Conservation (phyloP, 1,140 invertebrate genomes). For the Agrilus planipennis region DNA sequence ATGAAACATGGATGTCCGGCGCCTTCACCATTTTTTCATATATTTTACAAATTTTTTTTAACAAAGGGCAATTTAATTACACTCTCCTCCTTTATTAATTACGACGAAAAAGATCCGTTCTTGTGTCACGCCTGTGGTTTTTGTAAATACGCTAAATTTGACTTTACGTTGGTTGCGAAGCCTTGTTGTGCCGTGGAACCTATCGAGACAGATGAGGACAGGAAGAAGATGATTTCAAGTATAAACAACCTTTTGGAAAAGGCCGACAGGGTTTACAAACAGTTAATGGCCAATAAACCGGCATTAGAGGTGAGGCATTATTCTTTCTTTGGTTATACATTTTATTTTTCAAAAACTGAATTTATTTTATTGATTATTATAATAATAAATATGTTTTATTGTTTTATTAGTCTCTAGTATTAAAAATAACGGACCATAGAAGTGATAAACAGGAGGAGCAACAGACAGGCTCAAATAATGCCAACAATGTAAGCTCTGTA, state of each 20-base stretch:
- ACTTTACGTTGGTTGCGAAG: constrained; percentile 80
- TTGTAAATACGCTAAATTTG: constrained; percentile 99
- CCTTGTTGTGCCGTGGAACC: constrained; percentile 93
- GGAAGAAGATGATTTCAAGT: constrained; percentile 84
- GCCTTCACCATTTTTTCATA: too few species aligned
- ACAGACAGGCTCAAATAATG: constrained; percentile 10
- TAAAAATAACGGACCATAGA: constrained; percentile 66
- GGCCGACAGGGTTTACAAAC: constrained; percentile 87
- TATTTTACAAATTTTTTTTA: too few species aligned
- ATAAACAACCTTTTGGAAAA: constrained; percentile 88
- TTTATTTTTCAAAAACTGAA: too few species aligned
- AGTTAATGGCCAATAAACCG: constrained; percentile 80
- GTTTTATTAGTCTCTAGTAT: constrained; percentile 45
- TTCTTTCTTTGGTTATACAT: too few species aligned
- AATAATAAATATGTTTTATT: constrained; percentile 6
- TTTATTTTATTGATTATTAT: too few species aligned
- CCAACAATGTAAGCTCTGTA: constrained; percentile 20
- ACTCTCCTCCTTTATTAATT: too few species aligned
- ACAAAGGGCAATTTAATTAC: too few species aligned
- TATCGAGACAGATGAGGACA: constrained; percentile 93
- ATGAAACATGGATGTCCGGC: too few species aligned
- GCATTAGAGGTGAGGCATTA: constrained; percentile 68
- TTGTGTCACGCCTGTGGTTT: constrained; percentile 97
- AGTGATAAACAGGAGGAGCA: constrained; percentile 51
- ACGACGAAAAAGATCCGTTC: constrained; percentile 98